Evolutionary conservation across 2,797 vertebrate genomes (phyloP), one percentile per base, ranked within the genome.

Genomic region (Myotis daubentonii): DNA sequence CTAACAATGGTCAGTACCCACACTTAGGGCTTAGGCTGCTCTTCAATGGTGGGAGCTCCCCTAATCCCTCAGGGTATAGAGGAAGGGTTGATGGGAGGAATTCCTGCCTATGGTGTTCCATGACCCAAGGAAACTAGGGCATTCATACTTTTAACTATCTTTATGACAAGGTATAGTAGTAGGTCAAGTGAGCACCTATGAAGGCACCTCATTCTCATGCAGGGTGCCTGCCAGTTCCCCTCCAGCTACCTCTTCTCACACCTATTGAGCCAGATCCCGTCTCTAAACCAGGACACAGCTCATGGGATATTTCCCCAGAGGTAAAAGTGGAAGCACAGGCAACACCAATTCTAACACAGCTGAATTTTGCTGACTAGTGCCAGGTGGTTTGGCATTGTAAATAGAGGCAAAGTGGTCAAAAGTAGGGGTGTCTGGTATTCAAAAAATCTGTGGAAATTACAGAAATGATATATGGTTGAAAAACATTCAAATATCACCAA

Each of bases 401-500:
- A 74, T 36, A 85, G 84, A 88, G 25, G 65, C 15, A 78, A 93
- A 87, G 51, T 22, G 7, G 68, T 65, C 36, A 83, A 91, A 82
- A 55, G 16, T 41, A 93, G 81, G 11, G 28, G 76, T 81, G 75
- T 44, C 76, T 87, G 36, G 8, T 91, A 65, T 84, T 91, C 91
- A 7, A 86, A 91, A 86, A 84, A 83, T 90, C 44, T 41, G 62
- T 71, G 70, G 75, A 91, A 90, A 71, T 71, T 81, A 49, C 3
- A 57, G 72, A 83, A 86, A 83, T 60, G n/a, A 28, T 20, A 49
- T 12, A 28, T 88, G 28, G 15, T 80, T 93, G 47, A 89, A 86
- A 86, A 95, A 76, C 65, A 78, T 38, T 87, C 95, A 70, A 88
- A 20, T 90, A 86, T 79, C n/a, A 55, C 23, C 28, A 41, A 68